Evolutionary conservation across 2,797 vertebrate species (phyloP).

Genomic region (Mycteria americana): DNA sequence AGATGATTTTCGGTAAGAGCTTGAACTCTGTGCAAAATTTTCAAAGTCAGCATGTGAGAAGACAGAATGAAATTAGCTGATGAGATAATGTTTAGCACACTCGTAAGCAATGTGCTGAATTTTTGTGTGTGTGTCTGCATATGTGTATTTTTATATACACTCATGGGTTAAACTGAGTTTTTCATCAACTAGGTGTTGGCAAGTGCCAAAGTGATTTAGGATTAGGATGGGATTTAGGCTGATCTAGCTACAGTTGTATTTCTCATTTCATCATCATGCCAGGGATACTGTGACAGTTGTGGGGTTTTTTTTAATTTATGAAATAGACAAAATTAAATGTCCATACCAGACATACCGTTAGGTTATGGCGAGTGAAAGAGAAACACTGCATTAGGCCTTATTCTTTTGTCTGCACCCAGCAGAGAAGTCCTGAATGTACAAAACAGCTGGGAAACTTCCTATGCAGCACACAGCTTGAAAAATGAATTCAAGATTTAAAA

Average conservation of each 20-base stretch:
- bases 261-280: constrained; percentile 62
- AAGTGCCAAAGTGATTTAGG: constrained; percentile 55
- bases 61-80: not conserved
- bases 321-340: constrained; percentile 73
- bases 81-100: not conserved
- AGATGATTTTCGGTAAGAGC: not conserved
- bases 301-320: constrained; percentile 47
- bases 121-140: not conserved
- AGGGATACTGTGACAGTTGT: constrained; percentile 59
- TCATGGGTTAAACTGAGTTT: constrained; percentile 42
- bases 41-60: not conserved
- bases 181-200: constrained; percentile 31
- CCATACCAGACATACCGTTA: constrained; percentile 79
- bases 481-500: not conserved
- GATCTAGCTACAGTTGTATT: not conserved
- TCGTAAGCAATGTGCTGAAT: not conserved
- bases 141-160: not conserved
- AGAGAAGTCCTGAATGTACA: constrained; percentile 78
- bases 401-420: constrained; percentile 79
- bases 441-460: constrained; percentile 77
- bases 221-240: constrained; percentile 3
- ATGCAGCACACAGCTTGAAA: not conserved
- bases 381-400: constrained; percentile 75
- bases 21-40: not conserved
- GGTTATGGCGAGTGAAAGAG: constrained; percentile 31